Conservation (phyloP, 2,797 vertebrate species). For the Sebastes minor region DNA sequence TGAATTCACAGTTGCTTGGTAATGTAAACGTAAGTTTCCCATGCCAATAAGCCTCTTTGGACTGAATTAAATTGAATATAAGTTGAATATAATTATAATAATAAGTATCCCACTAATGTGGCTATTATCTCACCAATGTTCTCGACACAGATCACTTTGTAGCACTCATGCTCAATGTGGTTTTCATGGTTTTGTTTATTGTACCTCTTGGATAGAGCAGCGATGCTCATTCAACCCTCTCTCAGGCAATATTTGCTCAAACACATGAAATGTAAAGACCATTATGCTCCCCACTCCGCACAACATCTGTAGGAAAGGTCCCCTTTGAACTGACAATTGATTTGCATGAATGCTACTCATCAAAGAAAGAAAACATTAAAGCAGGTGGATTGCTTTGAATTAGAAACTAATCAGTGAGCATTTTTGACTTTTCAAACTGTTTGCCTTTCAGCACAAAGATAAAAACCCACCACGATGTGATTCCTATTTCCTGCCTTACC, state of each 20-base stretch:
- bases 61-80: too few relatives aligned
- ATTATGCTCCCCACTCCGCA: background rate
- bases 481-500: constrained; percentile 97
- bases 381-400: constrained; percentile 10
- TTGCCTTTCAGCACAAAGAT: constrained; percentile 87
- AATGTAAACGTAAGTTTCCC: too few relatives aligned
- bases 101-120: background rate
- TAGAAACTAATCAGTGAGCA: background rate
- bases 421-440: constrained; percentile 30
- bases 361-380: constrained; percentile 9
- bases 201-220: background rate
- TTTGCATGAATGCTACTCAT: constrained; percentile 10
- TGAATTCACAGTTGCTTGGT: too few relatives aligned
- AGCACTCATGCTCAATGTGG: too few relatives aligned
- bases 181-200: background rate
- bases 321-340: background rate
- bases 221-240: background rate
- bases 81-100: too few relatives aligned
- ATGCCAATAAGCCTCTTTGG: too few relatives aligned
- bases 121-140: background rate
- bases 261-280: constrained; percentile 12
- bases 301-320: background rate
- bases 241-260: background rate
- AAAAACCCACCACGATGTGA: constrained; percentile 94
- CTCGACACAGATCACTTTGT: too few relatives aligned